Base-by-base conservation (phyloP, 2,888 invertebrate genomes). In the Dynastes hyllus region DNA sequence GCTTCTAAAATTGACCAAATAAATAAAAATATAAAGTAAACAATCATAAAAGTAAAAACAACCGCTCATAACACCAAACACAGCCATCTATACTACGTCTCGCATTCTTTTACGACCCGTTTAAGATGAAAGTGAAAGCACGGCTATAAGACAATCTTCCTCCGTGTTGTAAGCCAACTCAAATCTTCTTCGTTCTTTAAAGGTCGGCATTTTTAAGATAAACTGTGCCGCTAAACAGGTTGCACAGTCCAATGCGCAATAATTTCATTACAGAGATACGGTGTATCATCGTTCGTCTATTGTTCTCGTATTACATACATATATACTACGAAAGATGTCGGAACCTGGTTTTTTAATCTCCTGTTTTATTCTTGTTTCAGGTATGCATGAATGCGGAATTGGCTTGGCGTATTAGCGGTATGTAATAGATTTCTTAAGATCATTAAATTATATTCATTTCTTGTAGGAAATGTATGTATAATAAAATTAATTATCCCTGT, bases 171-270 rank as follows among this genome's bases (percentile, higher is more conserved):
- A 69, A 8, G 22, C 51, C 45, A 22, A 11, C 16, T 53, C 11
- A 50, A 22, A 69, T 69, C 67, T 22, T 61, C 61, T 61, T 50
- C 50, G 13, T 9, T 69, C 67, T 22, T 45, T 50, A 27, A 69
- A 69, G 67, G 50, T 69, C 50, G 67, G 22, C 50, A 50, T 69
- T 69, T 66, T 69, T 69, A 69, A 69, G 45, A n/a, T 45, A 69
- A 69, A 69, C 37, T 69, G 50, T 29, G 29, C 40, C 22, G 40
- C 50, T 27, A 69, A 69, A 69, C 67, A 69, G 67, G 67, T 69
- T 69, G 50, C 45, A 61, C 61, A 61, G 61, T 27, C 61, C 27
- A 1, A 22, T 29, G 61, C 22, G 29, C 61, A 61, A 27, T 16
- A 37, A 66, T 66, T 40, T 40, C 66, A 16, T 37, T 66, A n/a